These are phyloP conservation scores for Cenopis cana DNA, from an alignment of 2,888 invertebrate species.

Conservation along the genomic window DNA sequence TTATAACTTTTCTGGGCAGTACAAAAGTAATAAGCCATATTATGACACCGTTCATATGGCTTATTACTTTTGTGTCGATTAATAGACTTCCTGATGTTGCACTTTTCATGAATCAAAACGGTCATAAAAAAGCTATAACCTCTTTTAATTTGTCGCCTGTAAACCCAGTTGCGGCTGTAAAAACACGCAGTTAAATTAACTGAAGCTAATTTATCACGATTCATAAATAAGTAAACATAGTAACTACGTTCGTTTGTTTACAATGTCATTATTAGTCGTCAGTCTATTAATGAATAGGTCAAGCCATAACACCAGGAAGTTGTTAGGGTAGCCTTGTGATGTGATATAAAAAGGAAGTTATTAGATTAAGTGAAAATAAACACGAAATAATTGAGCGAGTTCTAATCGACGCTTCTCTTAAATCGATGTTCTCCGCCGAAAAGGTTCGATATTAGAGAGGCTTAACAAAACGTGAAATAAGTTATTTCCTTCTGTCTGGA, in stretches of 20 bases:
- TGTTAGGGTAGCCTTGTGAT: slow-evolving; percentile 19
- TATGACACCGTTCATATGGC: too few relatives aligned
- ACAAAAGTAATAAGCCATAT: slow-evolving; percentile 27
- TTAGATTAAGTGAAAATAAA: slow-evolving; percentile 35
- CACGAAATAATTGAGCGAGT: slow-evolving; percentile 17
- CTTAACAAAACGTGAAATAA: slow-evolving; percentile 29
- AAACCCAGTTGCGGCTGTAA: slow-evolving; percentile 50
- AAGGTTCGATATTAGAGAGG: slow-evolving; percentile 15
- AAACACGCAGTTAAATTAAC: slow-evolving; percentile 50
- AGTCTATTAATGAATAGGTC: slow-evolving; percentile 9
- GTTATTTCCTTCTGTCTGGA: slow-evolving; percentile 30
- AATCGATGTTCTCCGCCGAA: too few relatives aligned
- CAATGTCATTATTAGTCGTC: slow-evolving; percentile 29
- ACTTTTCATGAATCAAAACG: slow-evolving; percentile 51
- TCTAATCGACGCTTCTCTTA: slow-evolving; percentile 23
- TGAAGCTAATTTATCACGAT: slow-evolving; percentile 45
- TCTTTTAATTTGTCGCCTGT: slow-evolving; percentile 59
- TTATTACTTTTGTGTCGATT: too few relatives aligned
- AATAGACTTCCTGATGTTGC: slow-evolving; percentile 48
- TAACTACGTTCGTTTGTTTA: slow-evolving; percentile 15
- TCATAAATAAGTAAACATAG: slow-evolving; percentile 35
- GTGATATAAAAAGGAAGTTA: slow-evolving; percentile 30
- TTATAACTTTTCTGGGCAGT: slow-evolving; percentile 9
- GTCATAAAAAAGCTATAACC: slow-evolving; percentile 57
- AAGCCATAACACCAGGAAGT: slow-evolving; percentile 21